Conservation (phyloP, 2,113 vertebrate genomes). For the Rhabdornis inornatus region DNA sequence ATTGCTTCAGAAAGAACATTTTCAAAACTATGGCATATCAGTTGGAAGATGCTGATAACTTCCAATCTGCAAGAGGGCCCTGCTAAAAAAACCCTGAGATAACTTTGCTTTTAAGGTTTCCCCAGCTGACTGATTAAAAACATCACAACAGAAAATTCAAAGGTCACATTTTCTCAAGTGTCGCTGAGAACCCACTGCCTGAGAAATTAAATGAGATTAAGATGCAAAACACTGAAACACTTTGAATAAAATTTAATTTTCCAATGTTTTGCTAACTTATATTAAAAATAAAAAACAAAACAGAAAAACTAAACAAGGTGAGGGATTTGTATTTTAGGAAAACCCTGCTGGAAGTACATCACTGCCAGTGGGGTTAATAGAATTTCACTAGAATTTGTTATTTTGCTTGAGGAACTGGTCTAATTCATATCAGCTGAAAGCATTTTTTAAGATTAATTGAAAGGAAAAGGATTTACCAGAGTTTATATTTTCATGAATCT, state of each 20-base stretch:
- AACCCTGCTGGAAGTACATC: not conserved
- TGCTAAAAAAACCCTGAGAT: not conserved
- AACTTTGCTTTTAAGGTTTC: not conserved
- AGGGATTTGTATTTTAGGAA: not conserved
- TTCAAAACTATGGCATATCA: not conserved
- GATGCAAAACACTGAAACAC: not conserved
- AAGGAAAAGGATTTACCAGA: not conserved
- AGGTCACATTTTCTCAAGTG: constrained; percentile 43
- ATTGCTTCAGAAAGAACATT: constrained; percentile 34
- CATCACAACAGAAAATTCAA: constrained; percentile 37
- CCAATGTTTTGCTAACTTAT: not conserved
- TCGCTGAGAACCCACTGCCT: not conserved
- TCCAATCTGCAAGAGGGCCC: not conserved
- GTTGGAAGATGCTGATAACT: constrained; percentile 12
- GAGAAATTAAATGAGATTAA: constrained; percentile 3
- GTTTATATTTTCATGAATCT: not conserved
- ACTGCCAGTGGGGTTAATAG: not conserved
- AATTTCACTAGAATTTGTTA: not conserved
- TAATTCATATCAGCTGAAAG: not conserved
- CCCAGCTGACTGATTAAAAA: constrained; percentile 22
- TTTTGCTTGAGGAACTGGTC: not conserved
- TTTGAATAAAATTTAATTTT: not conserved
- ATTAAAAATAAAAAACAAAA: not conserved
- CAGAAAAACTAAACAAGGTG: not conserved
- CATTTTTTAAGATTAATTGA: not conserved